Percentiles rank a stretch among this genome's conserved stretches.
Evolutionary conservation across 2,797 vertebrate genomes (phyloP).

Genomic region (Centroberyx gerrardi): DNA sequence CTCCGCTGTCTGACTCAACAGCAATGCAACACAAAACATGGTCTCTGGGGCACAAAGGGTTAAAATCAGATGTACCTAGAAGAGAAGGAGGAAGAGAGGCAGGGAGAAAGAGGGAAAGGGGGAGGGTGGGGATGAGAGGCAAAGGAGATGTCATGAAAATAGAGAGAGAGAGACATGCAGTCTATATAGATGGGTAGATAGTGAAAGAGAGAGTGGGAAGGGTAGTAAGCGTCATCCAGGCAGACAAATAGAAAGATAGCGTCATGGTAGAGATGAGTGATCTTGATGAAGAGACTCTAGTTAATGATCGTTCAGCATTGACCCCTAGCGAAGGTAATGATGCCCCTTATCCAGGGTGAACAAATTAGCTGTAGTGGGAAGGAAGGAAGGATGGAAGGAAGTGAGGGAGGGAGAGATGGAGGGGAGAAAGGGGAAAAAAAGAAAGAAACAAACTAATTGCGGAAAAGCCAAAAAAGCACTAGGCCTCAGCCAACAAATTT

Average conservation of each 20-base stretch:
- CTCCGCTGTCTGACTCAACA: conserved; percentile 34
- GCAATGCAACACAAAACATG: conserved; percentile 6
- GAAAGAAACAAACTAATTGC: conserved; percentile 1
- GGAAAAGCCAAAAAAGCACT: conserved; percentile 16
- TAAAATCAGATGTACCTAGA: conserved; percentile 57
- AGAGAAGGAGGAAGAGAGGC: conserved; percentile 8
- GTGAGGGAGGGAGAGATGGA: background rate
- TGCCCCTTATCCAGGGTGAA: conserved; percentile 23
- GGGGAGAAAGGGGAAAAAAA: background rate
- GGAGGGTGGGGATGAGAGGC: conserved; percentile 15
- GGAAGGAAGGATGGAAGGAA: background rate
- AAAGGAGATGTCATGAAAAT: background rate
- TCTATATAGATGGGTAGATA: no score
- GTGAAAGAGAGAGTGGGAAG: conserved; percentile 1
- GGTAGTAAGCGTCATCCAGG: conserved; percentile 24
- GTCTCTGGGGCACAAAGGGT: conserved; percentile 41
- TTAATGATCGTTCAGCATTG: conserved; percentile 61
- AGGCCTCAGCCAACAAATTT: background rate
- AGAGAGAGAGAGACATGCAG: background rate
- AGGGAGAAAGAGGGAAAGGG: background rate
- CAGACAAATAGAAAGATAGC: conserved; percentile 29
- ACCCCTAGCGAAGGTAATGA: conserved; percentile 67
- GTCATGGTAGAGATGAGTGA: conserved; percentile 47
- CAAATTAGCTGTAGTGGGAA: conserved; percentile 53
- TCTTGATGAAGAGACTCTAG: conserved; percentile 43